Conservation (phyloP, 2,888 invertebrate genomes). For the Coleophora flavipennella region DNA sequence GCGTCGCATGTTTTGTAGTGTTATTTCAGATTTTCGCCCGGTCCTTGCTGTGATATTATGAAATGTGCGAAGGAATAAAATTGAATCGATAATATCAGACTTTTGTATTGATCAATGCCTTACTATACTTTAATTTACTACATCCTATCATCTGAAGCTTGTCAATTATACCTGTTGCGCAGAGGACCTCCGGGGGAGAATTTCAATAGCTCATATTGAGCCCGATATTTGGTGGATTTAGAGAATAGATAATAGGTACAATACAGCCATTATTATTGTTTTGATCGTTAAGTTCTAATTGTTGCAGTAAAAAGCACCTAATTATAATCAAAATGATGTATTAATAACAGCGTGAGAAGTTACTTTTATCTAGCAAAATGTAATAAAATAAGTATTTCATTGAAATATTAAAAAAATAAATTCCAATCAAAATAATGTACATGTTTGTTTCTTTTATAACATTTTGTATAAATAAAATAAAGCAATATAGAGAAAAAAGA, state of each 20-base stretch:
- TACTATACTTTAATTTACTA: no score
- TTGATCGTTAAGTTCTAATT: constrained; percentile 48
- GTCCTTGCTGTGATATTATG: constrained; percentile 65
- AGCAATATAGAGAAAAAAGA: no score
- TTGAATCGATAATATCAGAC: neutral
- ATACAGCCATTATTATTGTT: constrained; percentile 53
- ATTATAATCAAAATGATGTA: constrained; percentile 44
- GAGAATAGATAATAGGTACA: constrained; percentile 54
- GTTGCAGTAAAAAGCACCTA: constrained; percentile 40
- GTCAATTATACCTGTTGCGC: constrained; percentile 43
- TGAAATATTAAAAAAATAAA: constrained; percentile 61
- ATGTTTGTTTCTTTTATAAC: constrained; percentile 26
- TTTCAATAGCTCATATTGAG: constrained; percentile 69
- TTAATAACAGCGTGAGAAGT: constrained; percentile 47
- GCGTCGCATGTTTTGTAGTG: constrained; percentile 60
- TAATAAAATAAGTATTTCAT: constrained; percentile 41
- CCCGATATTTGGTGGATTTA: constrained; percentile 57
- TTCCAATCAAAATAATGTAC: constrained; percentile 40
- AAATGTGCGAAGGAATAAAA: constrained; percentile 38
- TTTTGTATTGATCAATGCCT: constrained; percentile 1
- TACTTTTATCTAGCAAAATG: constrained; percentile 42
- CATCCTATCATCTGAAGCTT: constrained; percentile 19
- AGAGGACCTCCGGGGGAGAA: constrained; percentile 58
- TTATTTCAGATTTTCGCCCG: constrained; percentile 68
- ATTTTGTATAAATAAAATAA: no score